Evolutionary conservation across 30 jellyfish, hydroid and myxozoan species (phyloP), one percentile per base, ranked within the genome.

Genomic region (Clytia hemisphaerica): DNA sequence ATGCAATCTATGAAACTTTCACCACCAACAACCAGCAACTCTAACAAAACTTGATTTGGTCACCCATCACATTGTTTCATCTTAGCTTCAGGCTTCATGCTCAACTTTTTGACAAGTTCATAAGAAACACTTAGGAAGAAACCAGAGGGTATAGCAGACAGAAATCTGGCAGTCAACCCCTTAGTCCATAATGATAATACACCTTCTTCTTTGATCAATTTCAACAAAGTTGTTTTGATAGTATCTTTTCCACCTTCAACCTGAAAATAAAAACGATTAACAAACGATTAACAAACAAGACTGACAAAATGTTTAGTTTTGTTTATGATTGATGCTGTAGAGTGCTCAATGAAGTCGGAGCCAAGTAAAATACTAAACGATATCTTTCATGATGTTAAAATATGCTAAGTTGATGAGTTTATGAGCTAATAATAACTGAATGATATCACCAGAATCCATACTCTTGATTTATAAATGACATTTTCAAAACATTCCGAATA

Each of bases 61-160:
- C n/a, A n/a, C n/a, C n/a, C n/a, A n/a, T n/a, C n/a, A n/a, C n/a
- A n/a, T n/a, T n/a, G n/a, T n/a, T n/a, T n/a, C n/a, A n/a, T n/a
- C n/a, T n/a, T n/a, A n/a, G n/a, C n/a, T n/a, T n/a, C n/a, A n/a
- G n/a, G n/a, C n/a, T 87, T 87, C 62, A 87, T 38, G 57, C 96
- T 78, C 45, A 87, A 70, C 27, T 58, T 72, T 60, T 87, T 87
- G 1, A 79, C 94, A 63, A 91, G 89, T 67, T 87, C 96, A 58
- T 87, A 87, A 10, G 92, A 85, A 45, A 87, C 79, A 24, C 75
- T 76, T 24, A 78, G 53, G 2, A 79, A 50, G 34, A 69, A 76
- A 45, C 96, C 76, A 14, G 96, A 67, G 12, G 96, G 96, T 22
- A 80, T 42, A 9, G 96, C 60, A n/a, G 96, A 79, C 16, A 75